Percentiles rank a stretch among this genome's conserved stretches.
These are phyloP conservation scores for Pluvialis apricaria DNA, from an alignment of 2,113 vertebrate genomes.

Conservation along the genomic window DNA sequence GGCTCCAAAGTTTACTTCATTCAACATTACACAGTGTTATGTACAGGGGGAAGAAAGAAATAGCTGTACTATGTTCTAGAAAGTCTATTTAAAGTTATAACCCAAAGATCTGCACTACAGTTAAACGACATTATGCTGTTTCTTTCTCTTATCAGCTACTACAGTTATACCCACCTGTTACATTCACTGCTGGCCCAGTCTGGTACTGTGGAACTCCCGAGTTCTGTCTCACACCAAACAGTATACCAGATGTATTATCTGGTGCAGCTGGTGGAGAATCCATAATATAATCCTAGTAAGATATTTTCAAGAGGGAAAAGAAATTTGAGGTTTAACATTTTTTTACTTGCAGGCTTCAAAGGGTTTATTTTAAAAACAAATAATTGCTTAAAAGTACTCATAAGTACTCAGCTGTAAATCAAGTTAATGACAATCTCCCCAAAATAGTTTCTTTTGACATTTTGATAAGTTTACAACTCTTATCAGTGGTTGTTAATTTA, in stretches of 20 bases:
- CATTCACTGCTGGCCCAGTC: conserved; percentile 77
- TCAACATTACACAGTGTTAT: background rate
- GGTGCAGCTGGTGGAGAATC: conserved; percentile 77
- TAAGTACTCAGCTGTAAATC: background rate
- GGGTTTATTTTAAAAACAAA: conserved; percentile 39
- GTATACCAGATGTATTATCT: conserved; percentile 79
- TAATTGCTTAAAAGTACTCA: background rate
- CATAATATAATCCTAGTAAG: conserved; percentile 84
- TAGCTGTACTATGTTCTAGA: background rate
- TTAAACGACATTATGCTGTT: background rate
- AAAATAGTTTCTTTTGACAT: background rate
- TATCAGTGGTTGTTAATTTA: background rate
- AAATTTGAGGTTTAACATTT: conserved; percentile 44
- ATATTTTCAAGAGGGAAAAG: conserved; percentile 58
- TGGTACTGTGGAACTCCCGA: conserved; percentile 81
- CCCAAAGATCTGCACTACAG: background rate
- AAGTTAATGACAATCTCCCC: background rate
- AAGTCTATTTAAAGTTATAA: conserved; percentile 10
- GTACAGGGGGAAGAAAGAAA: background rate
- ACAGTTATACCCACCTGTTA: conserved; percentile 80
- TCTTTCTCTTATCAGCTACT: conserved; percentile 31
- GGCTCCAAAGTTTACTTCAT: background rate
- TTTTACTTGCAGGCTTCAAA: conserved; percentile 26
- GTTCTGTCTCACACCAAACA: conserved; percentile 77
- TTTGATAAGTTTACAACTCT: background rate